phyloP scores from a whole-genome alignment of 2,797 vertebrate species.

The Sebastes ruberrimus region DNA sequence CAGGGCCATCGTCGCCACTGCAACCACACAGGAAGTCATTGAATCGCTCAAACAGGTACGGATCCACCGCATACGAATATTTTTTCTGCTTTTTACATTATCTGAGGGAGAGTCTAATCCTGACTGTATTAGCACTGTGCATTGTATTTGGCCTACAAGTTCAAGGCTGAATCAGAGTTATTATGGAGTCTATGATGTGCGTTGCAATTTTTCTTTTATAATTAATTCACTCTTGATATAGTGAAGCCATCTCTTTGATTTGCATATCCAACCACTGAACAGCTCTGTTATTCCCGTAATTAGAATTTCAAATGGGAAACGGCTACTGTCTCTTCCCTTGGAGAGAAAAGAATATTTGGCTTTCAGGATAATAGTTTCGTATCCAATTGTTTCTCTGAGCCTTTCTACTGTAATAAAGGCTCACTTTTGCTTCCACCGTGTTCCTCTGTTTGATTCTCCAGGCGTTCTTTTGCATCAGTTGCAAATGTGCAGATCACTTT shows the following conservation, averaged over 20 bases:
- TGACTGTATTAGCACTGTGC: neutral
- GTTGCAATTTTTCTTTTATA: constrained; percentile 32
- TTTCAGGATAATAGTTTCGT: constrained; percentile 48
- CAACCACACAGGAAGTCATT: constrained; percentile 75
- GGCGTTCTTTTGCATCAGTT: constrained; percentile 24
- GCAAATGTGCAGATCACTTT: constrained; percentile 24
- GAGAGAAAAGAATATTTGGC: constrained; percentile 43
- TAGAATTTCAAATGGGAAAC: constrained; percentile 66
- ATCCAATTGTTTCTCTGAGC: constrained; percentile 50
- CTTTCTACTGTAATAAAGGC: constrained; percentile 48
- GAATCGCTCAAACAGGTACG: constrained; percentile 67
- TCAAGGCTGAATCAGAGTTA: constrained; percentile 13
- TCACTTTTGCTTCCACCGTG: constrained; percentile 12
- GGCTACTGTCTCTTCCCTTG: constrained; percentile 33
- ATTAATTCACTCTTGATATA: constrained; percentile 53
- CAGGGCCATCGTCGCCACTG: constrained; percentile 87
- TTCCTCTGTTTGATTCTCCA: constrained; percentile 20
- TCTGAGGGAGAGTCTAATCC: neutral
- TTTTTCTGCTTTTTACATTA: neutral
- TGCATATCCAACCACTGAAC: constrained; percentile 53
- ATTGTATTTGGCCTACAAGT: constrained; percentile 16
- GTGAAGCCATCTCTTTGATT: constrained; percentile 61
- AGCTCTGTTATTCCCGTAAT: constrained; percentile 56
- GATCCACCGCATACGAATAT: neutral
- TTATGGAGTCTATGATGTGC: constrained; percentile 31